Base-by-base conservation (phyloP, 1,140 invertebrate species). In the Aphidius ervi region DNA sequence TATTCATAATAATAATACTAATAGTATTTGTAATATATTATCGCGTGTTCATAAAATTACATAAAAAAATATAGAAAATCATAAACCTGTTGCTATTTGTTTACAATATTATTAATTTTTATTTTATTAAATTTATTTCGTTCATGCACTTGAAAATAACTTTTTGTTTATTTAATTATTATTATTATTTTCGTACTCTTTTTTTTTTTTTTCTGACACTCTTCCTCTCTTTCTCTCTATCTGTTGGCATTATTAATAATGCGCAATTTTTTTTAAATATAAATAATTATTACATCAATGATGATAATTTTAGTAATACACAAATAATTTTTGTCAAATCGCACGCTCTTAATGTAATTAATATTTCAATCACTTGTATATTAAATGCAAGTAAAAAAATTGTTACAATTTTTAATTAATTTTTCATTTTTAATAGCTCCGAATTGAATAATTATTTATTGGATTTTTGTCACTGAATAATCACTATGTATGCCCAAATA, bases 21-120 rank as follows among this genome's bases (percentile, higher is more conserved):
- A 71, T 78, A 70, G 64, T 70, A 68, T 55, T 68, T 60, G 43
- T 74, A 73, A 77, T 77, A 78, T 78, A 77, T 77, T 76, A 77
- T 74, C 73, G 72, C 70, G 70, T 74, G 67, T 76, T 63, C 74
- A 65, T 75, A 78, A 77, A 79, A 78, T 78, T 78, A 77, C 71
- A 79, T 79, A 79, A 78, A 79, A 79, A 78, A 79, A 79, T 78
- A 78, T 77, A 79, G 75, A 78, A 79, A 79, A 78, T 77, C 76
- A 78, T 78, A 78, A 79, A 70, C 70, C 75, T 68, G 67, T 65
- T 72, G 63, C 67, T 71, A 67, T 72, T 67, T 58, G 45, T 54
- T 57, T 61, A 55, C 63, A 48, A 59, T 58, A 48, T 39, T 61
- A 58, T 45, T 63, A 67, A 49, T 66, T 58, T 65, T 59, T 56